Base-by-base conservation (phyloP, 2,888 invertebrate species). In the Eupsilia transversa region DNA sequence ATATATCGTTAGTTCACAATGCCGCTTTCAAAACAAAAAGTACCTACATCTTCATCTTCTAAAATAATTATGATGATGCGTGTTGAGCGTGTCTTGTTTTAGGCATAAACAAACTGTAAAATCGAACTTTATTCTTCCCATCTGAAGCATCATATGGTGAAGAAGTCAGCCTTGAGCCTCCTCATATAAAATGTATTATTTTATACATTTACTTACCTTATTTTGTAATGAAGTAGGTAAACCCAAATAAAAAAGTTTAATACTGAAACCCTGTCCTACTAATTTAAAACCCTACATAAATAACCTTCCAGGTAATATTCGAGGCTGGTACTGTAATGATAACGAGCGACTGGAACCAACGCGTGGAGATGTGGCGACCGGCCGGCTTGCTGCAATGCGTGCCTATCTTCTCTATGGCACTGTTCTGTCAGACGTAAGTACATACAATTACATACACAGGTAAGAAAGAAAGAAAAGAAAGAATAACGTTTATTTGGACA, bases 401-500 rank as follows among this genome's bases (percentile, higher is more conserved):
- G 83, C 99, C 99, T 0, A 99, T 99, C 87, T 99, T 99, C 94
- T 98, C 99, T 20, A 99, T 99, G 98, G 99, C 99, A 0, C 96
- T 99, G 72, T 99, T 99, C 83, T 99, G 99, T 95, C 99, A 99
- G 96, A 99, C 99, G 97, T 98, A 46, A 46, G 46, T 46, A 46
- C 46, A 46, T 7, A 46, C 2, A 46, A 20, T 20, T 46, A 20
- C 46, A 20, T 7, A 46, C 46, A 46, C 20, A 20, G 46, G 20
- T 20, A n/a, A n/a, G n/a, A n/a, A n/a, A n/a, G n/a, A n/a, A n/a
- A n/a, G n/a, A n/a, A n/a, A n/a, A n/a, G n/a, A n/a, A n/a, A n/a
- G n/a, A n/a, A n/a, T n/a, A n/a, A n/a, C n/a, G n/a, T n/a, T n/a
- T n/a, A n/a, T n/a, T n/a, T n/a, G n/a, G n/a, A n/a, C n/a, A n/a